Evolutionary conservation across 2,113 vertebrate species (phyloP).

Genomic region (Ptilorrhoa leucosticta): DNA sequence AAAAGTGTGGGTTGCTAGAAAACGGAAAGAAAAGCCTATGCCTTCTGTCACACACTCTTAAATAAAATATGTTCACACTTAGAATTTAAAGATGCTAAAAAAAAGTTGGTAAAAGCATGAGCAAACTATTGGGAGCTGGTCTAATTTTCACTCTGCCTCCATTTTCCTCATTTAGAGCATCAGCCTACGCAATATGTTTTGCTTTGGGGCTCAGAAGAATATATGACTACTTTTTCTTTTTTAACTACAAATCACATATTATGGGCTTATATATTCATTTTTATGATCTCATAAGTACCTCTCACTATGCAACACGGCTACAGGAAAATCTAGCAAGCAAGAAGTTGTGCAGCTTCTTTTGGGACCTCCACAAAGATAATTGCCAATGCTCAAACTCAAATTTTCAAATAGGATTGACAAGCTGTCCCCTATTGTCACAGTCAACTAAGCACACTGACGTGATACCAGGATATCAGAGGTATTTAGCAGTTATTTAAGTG

Average conservation of each 20-base stretch:
- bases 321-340: background rate
- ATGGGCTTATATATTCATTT: background rate
- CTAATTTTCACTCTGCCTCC: constrained; percentile 18
- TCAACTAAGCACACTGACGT: background rate
- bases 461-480: background rate
- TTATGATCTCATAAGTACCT: background rate
- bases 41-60: constrained; percentile 35
- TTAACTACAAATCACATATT: background rate
- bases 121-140: constrained; percentile 29
- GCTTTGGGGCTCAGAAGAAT: background rate
- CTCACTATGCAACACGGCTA: background rate
- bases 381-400: background rate
- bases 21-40: background rate
- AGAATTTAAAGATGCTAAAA: background rate
- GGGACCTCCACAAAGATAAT: background rate
- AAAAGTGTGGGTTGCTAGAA: constrained; percentile 16
- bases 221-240: background rate
- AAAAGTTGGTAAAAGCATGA: background rate
- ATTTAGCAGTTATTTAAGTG: background rate
- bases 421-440: background rate
- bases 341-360: background rate
- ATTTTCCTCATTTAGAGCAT: background rate
- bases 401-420: background rate
- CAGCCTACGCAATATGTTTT: background rate
- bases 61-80: constrained; percentile 47